These are phyloP conservation scores for Asteroscopus sphinx DNA, from an alignment of 2,888 invertebrate genomes.

Conservation along the genomic window DNA sequence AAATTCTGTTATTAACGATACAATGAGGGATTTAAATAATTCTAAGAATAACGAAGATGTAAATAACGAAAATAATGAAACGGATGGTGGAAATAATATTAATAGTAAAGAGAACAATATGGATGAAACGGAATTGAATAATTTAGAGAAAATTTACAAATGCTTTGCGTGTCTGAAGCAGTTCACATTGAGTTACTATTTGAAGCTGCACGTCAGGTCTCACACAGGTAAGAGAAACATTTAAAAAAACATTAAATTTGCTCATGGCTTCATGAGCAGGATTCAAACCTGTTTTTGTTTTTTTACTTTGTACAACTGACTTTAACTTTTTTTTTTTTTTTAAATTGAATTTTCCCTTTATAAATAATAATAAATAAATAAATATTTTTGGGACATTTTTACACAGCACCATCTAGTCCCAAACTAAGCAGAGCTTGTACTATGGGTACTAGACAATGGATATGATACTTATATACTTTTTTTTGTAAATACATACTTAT, in stretches of 20 bases:
- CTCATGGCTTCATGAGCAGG: too few relatives aligned
- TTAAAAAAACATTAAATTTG: background rate
- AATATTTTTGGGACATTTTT: too few relatives aligned
- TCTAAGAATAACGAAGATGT: background rate
- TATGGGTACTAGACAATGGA: too few relatives aligned
- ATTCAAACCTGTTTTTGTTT: too few relatives aligned
- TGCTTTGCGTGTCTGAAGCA: slow-evolving; percentile 84
- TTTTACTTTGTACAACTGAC: too few relatives aligned
- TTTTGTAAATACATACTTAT: too few relatives aligned
- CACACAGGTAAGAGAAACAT: slow-evolving; percentile 76
- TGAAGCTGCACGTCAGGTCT: slow-evolving; percentile 83
- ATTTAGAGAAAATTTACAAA: slow-evolving; percentile 82
- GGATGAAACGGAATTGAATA: slow-evolving; percentile 53
- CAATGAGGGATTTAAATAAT: slow-evolving; percentile 12
- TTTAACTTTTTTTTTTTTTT: too few relatives aligned
- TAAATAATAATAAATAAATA: too few relatives aligned
- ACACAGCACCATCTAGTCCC: too few relatives aligned
- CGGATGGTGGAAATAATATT: slow-evolving; percentile 14
- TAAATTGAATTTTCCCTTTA: too few relatives aligned
- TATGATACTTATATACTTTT: too few relatives aligned
- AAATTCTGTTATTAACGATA: background rate
- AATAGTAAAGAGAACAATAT: slow-evolving; percentile 34
- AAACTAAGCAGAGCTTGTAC: too few relatives aligned
- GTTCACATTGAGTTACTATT: slow-evolving; percentile 82
- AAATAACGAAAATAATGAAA: slow-evolving; percentile 1